Conservation (phyloP, 1,140 invertebrate genomes). For the Stratiolaelaps scimitus region DNA sequence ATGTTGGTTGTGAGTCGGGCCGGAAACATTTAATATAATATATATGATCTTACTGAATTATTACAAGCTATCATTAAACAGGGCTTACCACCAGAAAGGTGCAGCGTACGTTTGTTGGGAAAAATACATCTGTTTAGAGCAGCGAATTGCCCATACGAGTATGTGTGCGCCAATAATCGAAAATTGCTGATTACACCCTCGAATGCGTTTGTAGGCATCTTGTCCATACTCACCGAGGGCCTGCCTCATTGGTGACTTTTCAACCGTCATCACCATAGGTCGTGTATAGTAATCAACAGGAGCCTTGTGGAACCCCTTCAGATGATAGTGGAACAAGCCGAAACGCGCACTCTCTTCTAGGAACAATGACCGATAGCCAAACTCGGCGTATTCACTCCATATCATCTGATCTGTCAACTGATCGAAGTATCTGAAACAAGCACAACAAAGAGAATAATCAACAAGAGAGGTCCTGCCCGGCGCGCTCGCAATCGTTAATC, state of each 20-base stretch:
- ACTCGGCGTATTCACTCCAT: conserved; percentile 8
- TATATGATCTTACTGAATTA: too few relatives aligned
- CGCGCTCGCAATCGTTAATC: too few relatives aligned
- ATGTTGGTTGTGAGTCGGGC: too few relatives aligned
- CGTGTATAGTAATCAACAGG: conserved; percentile 17
- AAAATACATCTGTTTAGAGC: too few relatives aligned
- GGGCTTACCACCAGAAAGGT: too few relatives aligned
- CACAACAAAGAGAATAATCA: neutral
- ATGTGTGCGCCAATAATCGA: too few relatives aligned
- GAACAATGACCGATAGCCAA: conserved; percentile 16
- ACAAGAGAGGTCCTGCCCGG: neutral
- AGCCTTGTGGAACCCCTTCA: conserved; percentile 7
- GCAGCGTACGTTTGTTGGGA: too few relatives aligned
- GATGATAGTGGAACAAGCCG: conserved; percentile 18
- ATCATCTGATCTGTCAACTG: conserved; percentile 2
- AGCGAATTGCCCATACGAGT: too few relatives aligned
- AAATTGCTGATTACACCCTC: too few relatives aligned
- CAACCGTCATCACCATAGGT: conserved; percentile 1
- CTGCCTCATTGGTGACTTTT: neutral
- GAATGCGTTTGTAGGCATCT: too few relatives aligned
- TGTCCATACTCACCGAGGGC: neutral
- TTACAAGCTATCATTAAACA: too few relatives aligned
- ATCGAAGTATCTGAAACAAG: neutral
- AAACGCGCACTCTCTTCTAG: conserved; percentile 17
- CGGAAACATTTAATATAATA: too few relatives aligned